Conservation (phyloP, 2,888 invertebrate species). For the Stenoptilia bipunctidactyla region DNA sequence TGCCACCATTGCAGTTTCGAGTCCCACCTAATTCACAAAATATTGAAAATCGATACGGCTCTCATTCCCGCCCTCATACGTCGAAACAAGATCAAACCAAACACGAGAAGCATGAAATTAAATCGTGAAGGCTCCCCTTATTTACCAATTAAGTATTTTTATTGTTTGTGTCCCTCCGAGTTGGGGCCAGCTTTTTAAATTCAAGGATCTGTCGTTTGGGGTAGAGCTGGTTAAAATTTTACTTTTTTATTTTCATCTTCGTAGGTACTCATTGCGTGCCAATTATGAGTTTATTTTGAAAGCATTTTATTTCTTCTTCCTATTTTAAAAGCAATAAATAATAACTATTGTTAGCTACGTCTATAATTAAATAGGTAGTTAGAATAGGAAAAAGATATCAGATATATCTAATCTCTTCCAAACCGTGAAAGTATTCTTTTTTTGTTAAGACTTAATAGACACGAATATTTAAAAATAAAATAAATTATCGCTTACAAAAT, state of each 20-base stretch:
- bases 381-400: no score
- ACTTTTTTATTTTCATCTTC: slow-evolving; percentile 13
- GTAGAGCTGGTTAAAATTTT: slow-evolving; percentile 16
- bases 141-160: slow-evolving; percentile 44
- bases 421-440: no score
- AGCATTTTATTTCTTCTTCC: no score
- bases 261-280: no score
- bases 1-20: not conserved
- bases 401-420: no score
- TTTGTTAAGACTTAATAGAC: no score
- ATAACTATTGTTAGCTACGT: no score
- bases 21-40: slow-evolving; percentile 1
- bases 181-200: slow-evolving; percentile 26
- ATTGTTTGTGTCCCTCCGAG: slow-evolving; percentile 21
- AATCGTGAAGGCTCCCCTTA: slow-evolving; percentile 23
- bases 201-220: slow-evolving; percentile 17
- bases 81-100: slow-evolving; percentile 18
- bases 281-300: no score
- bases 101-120: slow-evolving; percentile 20
- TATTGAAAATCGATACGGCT: not conserved
- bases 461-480: no score
- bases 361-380: no score
- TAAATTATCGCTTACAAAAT: no score
- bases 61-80: slow-evolving; percentile 10
- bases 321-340: no score